Base-by-base conservation (phyloP, 2,888 invertebrate species). In the Tenthredo amoena region DNA sequence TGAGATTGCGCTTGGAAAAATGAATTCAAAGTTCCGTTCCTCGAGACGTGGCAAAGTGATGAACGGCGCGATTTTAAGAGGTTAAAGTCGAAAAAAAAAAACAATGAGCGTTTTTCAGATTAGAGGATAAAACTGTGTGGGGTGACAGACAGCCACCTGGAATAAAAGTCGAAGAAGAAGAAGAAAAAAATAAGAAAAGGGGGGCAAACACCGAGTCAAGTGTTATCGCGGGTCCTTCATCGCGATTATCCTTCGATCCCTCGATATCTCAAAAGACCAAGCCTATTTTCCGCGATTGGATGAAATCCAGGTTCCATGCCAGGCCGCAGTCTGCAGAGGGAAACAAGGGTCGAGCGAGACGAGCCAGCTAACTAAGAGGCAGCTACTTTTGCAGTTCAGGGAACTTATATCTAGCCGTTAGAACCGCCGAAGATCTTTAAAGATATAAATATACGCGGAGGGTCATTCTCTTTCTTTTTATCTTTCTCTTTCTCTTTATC, bases 1-100 rank as follows among this genome's bases (percentile, higher is more conserved):
- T 89, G 89, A 88, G 88, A 89, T 89, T 89, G 87, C 72, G 86
- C 86, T 85, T 84, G 87, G 88, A 89, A 89, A 88, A 89, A 89
- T 89, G 87, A 88, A 88, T 87, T 86, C 86, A 87, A 87, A 86
- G 87, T 86, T 88, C 87, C 84, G 86, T 87, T 87, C 87, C 85
- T 84, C 84, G 71, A 71, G 47, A 87, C 81, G 72, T 84, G 84
- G 84, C 86, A 43, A 55, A 55, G 47, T 47, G 82, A 83, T 83
- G 62, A 58, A 79, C 62, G 79, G 79, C 58, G 2, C 79, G 79
- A 62, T 79, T 79, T 37, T 31, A 50, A 77, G 18, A 31, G 34
- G 26, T 40, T 79, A 4, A 6, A 31, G 21, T 77, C 47, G n/a
- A n/a, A 26, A 26, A 26, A 50, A 47, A 50, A 10, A 77, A 77